Percentiles rank a stretch among this genome's conserved stretches.
These are phyloP conservation scores for Dallia pectoralis DNA, from an alignment of 2,797 vertebrate species.

Conservation along the genomic window DNA sequence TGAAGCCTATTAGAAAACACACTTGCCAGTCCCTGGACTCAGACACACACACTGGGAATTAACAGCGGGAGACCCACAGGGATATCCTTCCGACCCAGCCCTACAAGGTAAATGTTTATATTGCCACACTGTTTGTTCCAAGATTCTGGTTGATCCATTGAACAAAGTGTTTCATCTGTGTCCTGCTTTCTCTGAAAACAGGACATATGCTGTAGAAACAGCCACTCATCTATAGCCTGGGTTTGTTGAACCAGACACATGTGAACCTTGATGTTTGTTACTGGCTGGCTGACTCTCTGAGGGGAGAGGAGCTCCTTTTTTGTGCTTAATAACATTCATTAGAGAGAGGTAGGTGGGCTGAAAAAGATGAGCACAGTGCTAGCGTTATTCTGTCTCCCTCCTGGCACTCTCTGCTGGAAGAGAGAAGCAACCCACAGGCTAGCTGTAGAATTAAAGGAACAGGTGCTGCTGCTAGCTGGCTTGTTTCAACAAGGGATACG, in stretches of 20 bases:
- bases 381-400: slow-evolving; percentile 26
- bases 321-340: slow-evolving; percentile 46
- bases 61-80: slow-evolving; percentile 4
- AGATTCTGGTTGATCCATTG: slow-evolving; percentile 18
- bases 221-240: not conserved
- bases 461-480: not conserved
- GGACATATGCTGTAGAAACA: slow-evolving; percentile 15
- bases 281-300: slow-evolving; percentile 20
- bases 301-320: slow-evolving; percentile 26
- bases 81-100: slow-evolving; percentile 7
- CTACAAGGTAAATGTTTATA: slow-evolving; percentile 19
- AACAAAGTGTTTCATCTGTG: not conserved
- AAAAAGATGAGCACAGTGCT: slow-evolving; percentile 16
- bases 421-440: not conserved
- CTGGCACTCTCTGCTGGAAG: not conserved
- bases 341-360: slow-evolving; percentile 20
- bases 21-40: slow-evolving; percentile 20
- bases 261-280: slow-evolving; percentile 5
- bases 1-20: slow-evolving; percentile 52
- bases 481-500: not conserved
- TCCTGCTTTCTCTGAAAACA: not conserved
- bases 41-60: slow-evolving; percentile 21
- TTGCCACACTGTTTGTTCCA: not conserved
- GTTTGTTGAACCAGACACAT: not conserved
- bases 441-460: not conserved